phyloP scores from a whole-genome alignment of 2,113 vertebrate species.

The Osmerus eperlanus region DNA sequence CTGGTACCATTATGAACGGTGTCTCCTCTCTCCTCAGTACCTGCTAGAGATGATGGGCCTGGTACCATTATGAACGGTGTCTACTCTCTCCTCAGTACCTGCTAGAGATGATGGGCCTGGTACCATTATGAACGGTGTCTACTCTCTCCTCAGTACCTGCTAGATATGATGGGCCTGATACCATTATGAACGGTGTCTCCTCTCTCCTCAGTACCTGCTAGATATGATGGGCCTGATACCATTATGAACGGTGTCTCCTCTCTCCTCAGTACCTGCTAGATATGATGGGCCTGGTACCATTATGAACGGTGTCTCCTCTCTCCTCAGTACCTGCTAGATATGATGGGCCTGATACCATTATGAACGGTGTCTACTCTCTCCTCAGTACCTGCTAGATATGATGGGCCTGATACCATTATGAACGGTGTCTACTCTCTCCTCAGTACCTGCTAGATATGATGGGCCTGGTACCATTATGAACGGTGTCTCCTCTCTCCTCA shows the following conservation, averaged over 20 bases:
- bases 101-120: slow-evolving; percentile 98
- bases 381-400: too few species aligned
- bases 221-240: slow-evolving; percentile 99
- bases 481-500: slow-evolving; percentile 52
- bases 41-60: slow-evolving; percentile 99
- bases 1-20: slow-evolving; percentile 79
- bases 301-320: too few species aligned
- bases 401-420: too few species aligned
- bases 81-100: slow-evolving; percentile 80
- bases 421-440: too few species aligned
- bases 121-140: slow-evolving; percentile 71
- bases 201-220: slow-evolving; percentile 85
- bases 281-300: too few species aligned
- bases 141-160: slow-evolving; percentile 81
- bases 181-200: slow-evolving; percentile 63
- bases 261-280: too few species aligned
- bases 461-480: slow-evolving; percentile 62
- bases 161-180: slow-evolving; percentile 99
- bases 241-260: too few species aligned
- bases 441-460: too few species aligned
- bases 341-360: too few species aligned
- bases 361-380: too few species aligned
- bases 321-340: too few species aligned
- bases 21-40: slow-evolving; percentile 75
- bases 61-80: slow-evolving; percentile 75